A percentile compares a stretch with the other conserved stretches of the same genome.
phyloP scores from a whole-genome alignment of 2,888 invertebrate genomes.

The Cerastoderma edule region DNA sequence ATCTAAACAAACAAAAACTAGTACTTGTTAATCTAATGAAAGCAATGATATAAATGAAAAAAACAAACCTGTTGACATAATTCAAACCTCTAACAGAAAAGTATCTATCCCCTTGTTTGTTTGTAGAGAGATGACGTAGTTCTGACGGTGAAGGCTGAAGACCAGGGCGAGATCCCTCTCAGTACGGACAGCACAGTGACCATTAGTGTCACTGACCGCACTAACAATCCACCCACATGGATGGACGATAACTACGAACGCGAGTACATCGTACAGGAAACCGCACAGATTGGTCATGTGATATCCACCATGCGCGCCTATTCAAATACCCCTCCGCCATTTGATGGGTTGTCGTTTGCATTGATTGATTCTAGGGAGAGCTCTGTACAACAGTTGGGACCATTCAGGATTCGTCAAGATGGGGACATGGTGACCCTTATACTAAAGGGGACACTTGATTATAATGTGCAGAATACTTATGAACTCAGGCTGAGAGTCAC shows the following conservation, averaged over 20 bases:
- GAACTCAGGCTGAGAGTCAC: slow-evolving; percentile 72
- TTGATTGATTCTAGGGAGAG: slow-evolving; percentile 64
- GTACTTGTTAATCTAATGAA: too few relatives aligned
- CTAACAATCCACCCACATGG: slow-evolving; percentile 72
- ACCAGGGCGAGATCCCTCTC: slow-evolving; percentile 95
- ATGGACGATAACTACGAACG: slow-evolving; percentile 62
- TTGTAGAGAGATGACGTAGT: slow-evolving; percentile 42
- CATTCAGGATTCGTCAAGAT: slow-evolving; percentile 61
- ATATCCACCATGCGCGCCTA: slow-evolving; percentile 72
- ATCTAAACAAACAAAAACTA: too few relatives aligned
- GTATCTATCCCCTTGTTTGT: too few relatives aligned
- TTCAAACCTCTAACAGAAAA: too few relatives aligned
- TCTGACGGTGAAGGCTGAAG: slow-evolving; percentile 95
- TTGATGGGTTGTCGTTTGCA: slow-evolving; percentile 66
- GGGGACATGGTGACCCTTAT: slow-evolving; percentile 66
- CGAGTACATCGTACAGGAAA: slow-evolving; percentile 96
- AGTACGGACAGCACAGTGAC: slow-evolving; percentile 98
- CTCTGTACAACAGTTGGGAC: slow-evolving; percentile 58
- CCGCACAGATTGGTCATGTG: slow-evolving; percentile 95
- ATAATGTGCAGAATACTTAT: slow-evolving; percentile 70
- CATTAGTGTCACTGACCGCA: slow-evolving; percentile 93
- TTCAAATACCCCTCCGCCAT: slow-evolving; percentile 67
- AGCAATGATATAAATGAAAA: too few relatives aligned
- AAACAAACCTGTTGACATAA: too few relatives aligned
- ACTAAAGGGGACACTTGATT: slow-evolving; percentile 72